Percentiles rank a stretch among this genome's conserved stretches.
phyloP scores from a whole-genome alignment of 1,140 invertebrate genomes.

The Apolygus lucorum region DNA sequence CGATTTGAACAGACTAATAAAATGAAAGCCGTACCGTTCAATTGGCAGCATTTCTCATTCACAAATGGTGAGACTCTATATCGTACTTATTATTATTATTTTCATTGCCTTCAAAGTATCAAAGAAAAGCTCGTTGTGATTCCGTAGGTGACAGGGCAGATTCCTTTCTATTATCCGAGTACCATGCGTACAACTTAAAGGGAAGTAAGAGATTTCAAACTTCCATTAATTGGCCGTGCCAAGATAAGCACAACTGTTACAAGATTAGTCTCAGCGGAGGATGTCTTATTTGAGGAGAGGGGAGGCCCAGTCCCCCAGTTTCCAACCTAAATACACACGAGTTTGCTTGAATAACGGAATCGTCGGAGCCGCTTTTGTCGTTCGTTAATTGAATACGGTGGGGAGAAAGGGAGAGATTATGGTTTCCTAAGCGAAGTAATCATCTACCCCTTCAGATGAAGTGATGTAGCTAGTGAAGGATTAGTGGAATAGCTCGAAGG shows the following conservation, averaged over 20 bases:
- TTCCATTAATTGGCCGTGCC: slow-evolving; percentile 3
- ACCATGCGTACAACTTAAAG: too few species aligned
- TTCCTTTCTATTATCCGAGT: too few species aligned
- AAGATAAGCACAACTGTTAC: slow-evolving; percentile 4
- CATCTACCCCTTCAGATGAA: not conserved
- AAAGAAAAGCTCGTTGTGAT: too few species aligned
- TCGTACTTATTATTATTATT: too few species aligned
- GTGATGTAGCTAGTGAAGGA: too few species aligned
- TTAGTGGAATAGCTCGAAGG: too few species aligned
- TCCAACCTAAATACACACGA: slow-evolving; percentile 6
- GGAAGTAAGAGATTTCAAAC: not conserved
- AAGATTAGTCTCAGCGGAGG: not conserved
- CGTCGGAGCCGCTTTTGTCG: slow-evolving; percentile 2
- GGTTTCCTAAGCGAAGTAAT: not conserved
- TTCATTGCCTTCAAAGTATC: too few species aligned
- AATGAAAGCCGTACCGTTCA: too few species aligned
- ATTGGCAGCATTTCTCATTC: too few species aligned
- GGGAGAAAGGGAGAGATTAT: not conserved
- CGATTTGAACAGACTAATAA: too few species aligned
- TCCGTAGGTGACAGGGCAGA: too few species aligned
- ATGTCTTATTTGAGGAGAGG: slow-evolving; percentile 4
- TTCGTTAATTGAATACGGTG: slow-evolving; percentile 6
- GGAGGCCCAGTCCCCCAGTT: not conserved
- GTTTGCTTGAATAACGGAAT: slow-evolving; percentile 6
- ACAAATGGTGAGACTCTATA: too few species aligned